Evolutionary conservation across 2,888 invertebrate genomes (phyloP), one percentile per base, ranked within the genome.

Genomic region (Dryadula phaetusa): DNA sequence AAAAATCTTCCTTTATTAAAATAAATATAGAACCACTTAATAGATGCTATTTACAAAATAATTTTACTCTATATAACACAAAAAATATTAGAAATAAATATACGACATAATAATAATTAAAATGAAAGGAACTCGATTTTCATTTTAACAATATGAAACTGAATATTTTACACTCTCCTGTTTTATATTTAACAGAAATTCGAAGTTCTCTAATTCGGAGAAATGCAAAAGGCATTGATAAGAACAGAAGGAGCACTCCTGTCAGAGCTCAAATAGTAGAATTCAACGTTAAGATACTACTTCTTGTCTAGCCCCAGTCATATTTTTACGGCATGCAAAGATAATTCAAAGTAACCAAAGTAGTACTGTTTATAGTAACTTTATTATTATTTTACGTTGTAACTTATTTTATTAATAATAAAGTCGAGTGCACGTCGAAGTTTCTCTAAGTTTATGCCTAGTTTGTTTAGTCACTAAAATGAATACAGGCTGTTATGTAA

Each of bases 351-450:
- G 25, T 25, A 25, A 25, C n/a, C 7, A 49, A 25, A 49, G 6
- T 25, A 49, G 22, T 25, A n/a, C 14, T 49, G 22, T 49, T 49
- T 49, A 49, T 25, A 6, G 8, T 22, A 6, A 14, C 22, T 47
- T 47, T 47, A 47, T 47, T 47, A 25, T 22, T 14, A 49, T n/a
- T 25, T 49, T 25, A n/a, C 47, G 47, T 14, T 49, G 47, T 49
- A 25, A 0, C 47, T 49, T 49, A 49, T 49, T 49, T 49, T 49
- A 49, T 49, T 49, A 49, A 49, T 25, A 22, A n/a, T 49, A 49
- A 49, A 49, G n/a, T 22, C 25, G 22, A 28, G 28, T 49, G 49
- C 28, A 49, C n/a, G n/a, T 28, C 10, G n/a, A 49, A 49, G n/a
- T 25, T 49, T 25, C n/a, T 28, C 49, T 49, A 3, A 47, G 20